Conservation (phyloP, 2,797 vertebrate genomes). For the Chelonia mydas region DNA sequence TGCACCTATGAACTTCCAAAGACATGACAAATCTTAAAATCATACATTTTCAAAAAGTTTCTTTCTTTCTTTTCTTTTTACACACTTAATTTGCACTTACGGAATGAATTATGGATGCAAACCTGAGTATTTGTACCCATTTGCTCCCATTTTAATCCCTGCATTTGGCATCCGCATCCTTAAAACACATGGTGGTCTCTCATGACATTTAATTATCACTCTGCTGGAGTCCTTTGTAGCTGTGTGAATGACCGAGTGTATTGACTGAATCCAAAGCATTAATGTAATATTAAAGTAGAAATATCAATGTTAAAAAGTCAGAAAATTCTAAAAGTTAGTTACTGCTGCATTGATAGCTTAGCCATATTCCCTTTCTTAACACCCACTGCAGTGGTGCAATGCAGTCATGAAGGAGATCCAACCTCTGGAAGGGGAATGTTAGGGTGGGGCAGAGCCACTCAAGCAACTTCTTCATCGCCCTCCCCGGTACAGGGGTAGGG, state of each 20-base stretch:
- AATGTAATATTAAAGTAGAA: background rate
- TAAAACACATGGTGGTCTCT: background rate
- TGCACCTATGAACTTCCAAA: background rate
- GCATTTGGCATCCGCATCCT: background rate
- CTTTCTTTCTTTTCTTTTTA: background rate
- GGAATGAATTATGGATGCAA: slow-evolving; percentile 15
- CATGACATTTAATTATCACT: slow-evolving; percentile 9
- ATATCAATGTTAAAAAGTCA: background rate
- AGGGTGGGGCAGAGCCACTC: background rate
- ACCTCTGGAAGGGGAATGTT: background rate
- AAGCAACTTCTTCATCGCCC: background rate
- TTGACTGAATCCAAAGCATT: slow-evolving; percentile 8
- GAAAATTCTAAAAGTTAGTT: background rate
- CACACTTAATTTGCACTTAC: background rate
- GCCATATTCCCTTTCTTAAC: background rate
- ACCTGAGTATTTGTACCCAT: background rate
- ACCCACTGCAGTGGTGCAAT: background rate
- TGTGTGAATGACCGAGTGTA: background rate
- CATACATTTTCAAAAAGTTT: background rate
- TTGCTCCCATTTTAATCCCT: background rate
- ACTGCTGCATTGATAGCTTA: background rate
- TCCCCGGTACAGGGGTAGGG: background rate
- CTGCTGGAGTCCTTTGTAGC: background rate
- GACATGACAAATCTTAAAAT: background rate
- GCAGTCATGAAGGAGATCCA: background rate